phyloP scores from a whole-genome alignment of 2,888 invertebrate genomes.

The Dorcus parallelipipedus region DNA sequence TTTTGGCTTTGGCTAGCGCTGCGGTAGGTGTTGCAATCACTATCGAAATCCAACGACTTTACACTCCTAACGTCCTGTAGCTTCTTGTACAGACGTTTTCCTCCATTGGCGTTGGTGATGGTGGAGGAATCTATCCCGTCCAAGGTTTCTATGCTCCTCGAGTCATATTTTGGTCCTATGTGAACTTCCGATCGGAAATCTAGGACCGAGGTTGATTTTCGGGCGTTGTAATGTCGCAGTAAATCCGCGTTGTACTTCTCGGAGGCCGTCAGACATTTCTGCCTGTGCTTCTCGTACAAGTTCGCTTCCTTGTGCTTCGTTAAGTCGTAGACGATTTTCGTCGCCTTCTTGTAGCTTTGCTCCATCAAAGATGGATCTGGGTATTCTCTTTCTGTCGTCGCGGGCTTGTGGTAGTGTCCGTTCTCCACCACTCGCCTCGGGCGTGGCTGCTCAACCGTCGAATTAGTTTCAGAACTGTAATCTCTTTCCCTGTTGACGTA shows the following conservation, averaged over 20 bases:
- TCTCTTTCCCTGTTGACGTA: constrained; percentile 47
- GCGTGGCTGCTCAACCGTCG: constrained; percentile 45
- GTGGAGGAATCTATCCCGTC: constrained; percentile 45
- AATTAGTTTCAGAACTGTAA: constrained; percentile 60
- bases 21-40: constrained; percentile 52
- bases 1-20: constrained; percentile 25
- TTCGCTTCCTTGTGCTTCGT: constrained; percentile 37
- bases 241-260: constrained; percentile 46
- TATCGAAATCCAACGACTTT: constrained; percentile 74
- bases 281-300: constrained; percentile 44
- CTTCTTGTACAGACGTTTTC: constrained; percentile 34
- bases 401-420: constrained; percentile 34
- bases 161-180: constrained; percentile 42
- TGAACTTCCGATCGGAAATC: constrained; percentile 54
- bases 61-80: constrained; percentile 58
- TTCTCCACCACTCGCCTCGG: constrained; percentile 21
- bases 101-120: constrained; percentile 41
- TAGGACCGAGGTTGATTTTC: constrained; percentile 57
- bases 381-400: constrained; percentile 24
- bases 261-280: constrained; percentile 44
- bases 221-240: constrained; percentile 49
- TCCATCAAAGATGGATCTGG: constrained; percentile 35
- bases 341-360: constrained; percentile 46
- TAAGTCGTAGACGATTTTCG: constrained; percentile 46
- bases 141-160: constrained; percentile 50